Conservation (phyloP, 2,113 vertebrate genomes). For the Hyperopisus bebe region DNA sequence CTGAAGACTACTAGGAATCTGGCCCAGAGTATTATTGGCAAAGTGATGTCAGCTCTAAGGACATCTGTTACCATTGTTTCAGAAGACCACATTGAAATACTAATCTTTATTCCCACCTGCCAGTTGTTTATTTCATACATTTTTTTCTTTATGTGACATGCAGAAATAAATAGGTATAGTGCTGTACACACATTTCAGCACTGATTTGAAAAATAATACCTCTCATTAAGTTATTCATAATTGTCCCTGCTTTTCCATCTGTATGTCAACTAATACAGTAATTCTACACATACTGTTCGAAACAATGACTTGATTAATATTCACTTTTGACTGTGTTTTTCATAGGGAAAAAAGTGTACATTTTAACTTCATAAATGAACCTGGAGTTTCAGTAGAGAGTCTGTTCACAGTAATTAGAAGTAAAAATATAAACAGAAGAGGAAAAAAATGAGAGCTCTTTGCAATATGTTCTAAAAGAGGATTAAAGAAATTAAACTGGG, state of each 20-base stretch:
- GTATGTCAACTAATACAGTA: constrained; percentile 24
- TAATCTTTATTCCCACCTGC: neutral
- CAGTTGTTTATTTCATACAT: neutral
- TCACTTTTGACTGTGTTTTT: constrained; percentile 27
- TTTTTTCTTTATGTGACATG: neutral
- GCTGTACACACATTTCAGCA: constrained; percentile 10
- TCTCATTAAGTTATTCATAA: constrained; percentile 21
- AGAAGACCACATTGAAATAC: neutral
- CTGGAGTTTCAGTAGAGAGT: constrained; percentile 41
- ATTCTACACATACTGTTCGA: constrained; percentile 28
- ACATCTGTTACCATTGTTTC: constrained; percentile 11
- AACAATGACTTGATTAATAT: constrained; percentile 35
- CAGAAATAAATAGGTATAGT: neutral
- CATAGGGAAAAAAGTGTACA: constrained; percentile 29
- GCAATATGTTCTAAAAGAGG: constrained; percentile 50
- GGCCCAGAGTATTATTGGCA: neutral
- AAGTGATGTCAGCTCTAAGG: neutral
- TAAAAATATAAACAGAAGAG: constrained; percentile 39
- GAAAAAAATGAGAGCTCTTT: constrained; percentile 38
- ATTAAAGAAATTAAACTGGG: constrained; percentile 51
- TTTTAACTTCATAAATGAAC: constrained; percentile 42
- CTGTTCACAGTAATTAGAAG: constrained; percentile 44
- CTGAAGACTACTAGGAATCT: constrained; percentile 2
- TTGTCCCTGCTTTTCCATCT: neutral
- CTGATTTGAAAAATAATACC: constrained; percentile 26